Evolutionary conservation across 2,888 invertebrate species (phyloP).

Genomic region (Phymatocera aterrima): DNA sequence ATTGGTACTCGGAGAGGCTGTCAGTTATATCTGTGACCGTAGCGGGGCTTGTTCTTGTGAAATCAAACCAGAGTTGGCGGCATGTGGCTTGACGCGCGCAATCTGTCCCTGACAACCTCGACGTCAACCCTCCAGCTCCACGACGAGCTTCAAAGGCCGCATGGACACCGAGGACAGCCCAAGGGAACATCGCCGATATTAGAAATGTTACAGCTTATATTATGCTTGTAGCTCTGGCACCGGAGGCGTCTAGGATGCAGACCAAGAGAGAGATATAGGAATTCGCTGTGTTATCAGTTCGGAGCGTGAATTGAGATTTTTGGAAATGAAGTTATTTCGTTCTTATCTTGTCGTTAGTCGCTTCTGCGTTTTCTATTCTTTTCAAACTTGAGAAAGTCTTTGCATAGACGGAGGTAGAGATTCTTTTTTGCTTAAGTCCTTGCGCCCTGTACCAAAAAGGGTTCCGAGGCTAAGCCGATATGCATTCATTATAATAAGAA

Average conservation of each 20-base stretch:
- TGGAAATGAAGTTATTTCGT: too few species aligned
- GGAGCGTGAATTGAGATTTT: neutral
- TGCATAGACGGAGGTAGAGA: neutral
- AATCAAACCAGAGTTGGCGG: constrained; percentile 61
- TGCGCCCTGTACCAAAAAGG: constrained; percentile 61
- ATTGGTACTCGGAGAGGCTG: constrained; percentile 14
- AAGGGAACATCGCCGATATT: constrained; percentile 44
- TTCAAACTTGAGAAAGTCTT: neutral
- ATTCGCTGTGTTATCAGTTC: too few species aligned
- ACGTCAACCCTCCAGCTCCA: constrained; percentile 49
- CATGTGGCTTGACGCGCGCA: constrained; percentile 67
- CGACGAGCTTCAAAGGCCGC: constrained; percentile 43
- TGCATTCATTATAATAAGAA: constrained; percentile 74
- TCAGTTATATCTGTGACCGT: constrained; percentile 45
- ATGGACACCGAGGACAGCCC: constrained; percentile 30
- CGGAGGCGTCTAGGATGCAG: neutral
- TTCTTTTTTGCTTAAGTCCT: constrained; percentile 55
- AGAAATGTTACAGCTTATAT: constrained; percentile 46
- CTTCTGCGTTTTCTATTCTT: neutral
- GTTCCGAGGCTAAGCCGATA: constrained; percentile 73
- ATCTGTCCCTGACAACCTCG: constrained; percentile 65
- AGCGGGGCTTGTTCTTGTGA: constrained; percentile 51
- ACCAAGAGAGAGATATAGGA: neutral
- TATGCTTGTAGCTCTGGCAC: constrained; percentile 34
- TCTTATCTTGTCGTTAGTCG: too few species aligned